Evolutionary conservation across 2,888 invertebrate species (phyloP).

Genomic region (Andrena bicolor): DNA sequence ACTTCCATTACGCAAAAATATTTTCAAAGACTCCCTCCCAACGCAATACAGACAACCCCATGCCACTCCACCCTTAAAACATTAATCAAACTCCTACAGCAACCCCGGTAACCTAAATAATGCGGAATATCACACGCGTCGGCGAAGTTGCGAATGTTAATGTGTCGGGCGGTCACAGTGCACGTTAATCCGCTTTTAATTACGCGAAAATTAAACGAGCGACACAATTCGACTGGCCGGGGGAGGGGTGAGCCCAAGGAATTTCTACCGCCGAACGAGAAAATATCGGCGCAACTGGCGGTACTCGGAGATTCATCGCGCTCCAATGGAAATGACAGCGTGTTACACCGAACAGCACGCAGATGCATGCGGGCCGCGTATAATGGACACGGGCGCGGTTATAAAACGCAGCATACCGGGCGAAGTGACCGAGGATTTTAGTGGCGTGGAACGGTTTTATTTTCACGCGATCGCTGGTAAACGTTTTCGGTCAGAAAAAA

Average conservation of each 20-base stretch:
- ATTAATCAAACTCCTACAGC: too few species aligned
- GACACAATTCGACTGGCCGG: too few species aligned
- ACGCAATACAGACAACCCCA: too few species aligned
- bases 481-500: background rate
- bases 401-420: slow-evolving; percentile 21
- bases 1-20: too few species aligned
- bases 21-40: too few species aligned
- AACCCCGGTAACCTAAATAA: background rate
- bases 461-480: slow-evolving; percentile 17
- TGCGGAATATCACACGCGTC: background rate
- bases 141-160: background rate
- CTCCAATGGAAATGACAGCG: background rate
- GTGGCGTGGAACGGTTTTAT: slow-evolving; percentile 25
- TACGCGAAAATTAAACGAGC: too few species aligned
- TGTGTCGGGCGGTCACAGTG: background rate
- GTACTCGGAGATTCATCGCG: background rate
- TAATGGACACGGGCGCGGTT: background rate
- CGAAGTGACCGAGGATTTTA: slow-evolving; percentile 20
- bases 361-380: slow-evolving; percentile 6
- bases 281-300: background rate
- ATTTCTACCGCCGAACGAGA: background rate
- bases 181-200: too few species aligned
- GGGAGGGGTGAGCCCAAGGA: background rate
- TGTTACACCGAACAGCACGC: background rate
- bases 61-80: too few species aligned